Evolutionary conservation across 1,140 invertebrate genomes (phyloP).

Genomic region (Probaryconus sp.): DNA sequence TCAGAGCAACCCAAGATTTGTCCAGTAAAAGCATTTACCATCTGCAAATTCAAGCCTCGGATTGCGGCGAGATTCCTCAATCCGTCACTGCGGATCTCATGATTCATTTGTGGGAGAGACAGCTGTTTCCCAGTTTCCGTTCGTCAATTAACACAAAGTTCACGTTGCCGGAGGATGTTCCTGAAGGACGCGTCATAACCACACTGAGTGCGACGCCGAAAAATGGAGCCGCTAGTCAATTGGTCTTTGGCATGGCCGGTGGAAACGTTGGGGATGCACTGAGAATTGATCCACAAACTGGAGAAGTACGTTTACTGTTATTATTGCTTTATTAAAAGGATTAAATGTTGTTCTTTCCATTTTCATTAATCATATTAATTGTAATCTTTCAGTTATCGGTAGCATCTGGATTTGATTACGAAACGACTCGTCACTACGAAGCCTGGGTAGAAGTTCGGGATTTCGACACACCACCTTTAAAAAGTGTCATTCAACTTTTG

Average conservation of each 20-base stretch:
- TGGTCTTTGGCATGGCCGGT: slow-evolving; percentile 92
- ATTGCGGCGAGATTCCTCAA: slow-evolving; percentile 82
- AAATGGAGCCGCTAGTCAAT: slow-evolving; percentile 81
- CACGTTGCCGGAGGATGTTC: slow-evolving; percentile 87
- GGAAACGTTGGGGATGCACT: slow-evolving; percentile 93
- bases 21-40: slow-evolving; percentile 81
- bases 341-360: too few species aligned
- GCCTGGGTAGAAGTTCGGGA: slow-evolving; percentile 96
- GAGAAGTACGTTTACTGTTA: slow-evolving; percentile 83
- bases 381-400: slow-evolving; percentile 80
- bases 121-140: slow-evolving; percentile 87
- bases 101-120: slow-evolving; percentile 84
- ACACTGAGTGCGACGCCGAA: slow-evolving; percentile 87
- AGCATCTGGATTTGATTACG: slow-evolving; percentile 90
- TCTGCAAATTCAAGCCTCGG: slow-evolving; percentile 85
- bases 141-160: slow-evolving; percentile 84
- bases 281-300: slow-evolving; percentile 86
- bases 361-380: slow-evolving; percentile 8
- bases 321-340: background rate
- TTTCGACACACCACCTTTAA: slow-evolving; percentile 87
- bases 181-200: slow-evolving; percentile 85
- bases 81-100: slow-evolving; percentile 84
- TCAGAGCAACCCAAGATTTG: slow-evolving; percentile 84
- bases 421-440: slow-evolving; percentile 89
- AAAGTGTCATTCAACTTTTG: slow-evolving; percentile 86